Conservation (phyloP, 2,113 vertebrate genomes). For the Notechis scutatus region DNA sequence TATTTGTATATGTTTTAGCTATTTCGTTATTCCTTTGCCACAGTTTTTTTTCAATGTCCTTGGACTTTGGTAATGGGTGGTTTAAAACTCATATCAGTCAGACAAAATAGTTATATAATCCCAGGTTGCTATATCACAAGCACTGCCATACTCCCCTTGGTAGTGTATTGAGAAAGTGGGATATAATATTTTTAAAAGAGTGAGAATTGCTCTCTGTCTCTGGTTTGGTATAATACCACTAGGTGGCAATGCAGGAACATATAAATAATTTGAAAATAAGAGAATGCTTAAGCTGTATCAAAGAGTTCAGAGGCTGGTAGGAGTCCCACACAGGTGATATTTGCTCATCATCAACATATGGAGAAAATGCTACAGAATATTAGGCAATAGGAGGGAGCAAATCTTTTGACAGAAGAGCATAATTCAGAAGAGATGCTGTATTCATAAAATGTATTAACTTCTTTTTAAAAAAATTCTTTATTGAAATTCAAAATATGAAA, state of each 20-base stretch:
- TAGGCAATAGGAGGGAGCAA: neutral
- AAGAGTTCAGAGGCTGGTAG: neutral
- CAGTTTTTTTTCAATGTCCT: neutral
- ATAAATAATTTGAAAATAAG: neutral
- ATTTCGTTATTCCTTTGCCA: neutral
- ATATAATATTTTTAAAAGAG: neutral
- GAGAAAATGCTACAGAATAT: neutral
- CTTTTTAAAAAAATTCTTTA: too few species aligned
- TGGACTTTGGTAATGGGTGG: neutral
- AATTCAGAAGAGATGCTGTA: neutral
- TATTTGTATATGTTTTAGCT: neutral
- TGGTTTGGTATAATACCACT: neutral
- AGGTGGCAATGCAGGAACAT: conserved; percentile 55
- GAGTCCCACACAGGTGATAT: neutral
- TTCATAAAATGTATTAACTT: neutral
- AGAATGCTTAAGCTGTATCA: neutral
- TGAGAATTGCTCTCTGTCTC: neutral
- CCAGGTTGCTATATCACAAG: neutral
- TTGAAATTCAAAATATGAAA: too few species aligned
- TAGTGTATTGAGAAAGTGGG: neutral
- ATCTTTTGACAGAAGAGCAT: neutral
- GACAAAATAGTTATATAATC: neutral
- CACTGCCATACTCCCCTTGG: neutral
- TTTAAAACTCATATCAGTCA: neutral
- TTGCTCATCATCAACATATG: neutral